Base-by-base conservation (phyloP, 2,113 vertebrate species). In the Leucosticte australis region DNA sequence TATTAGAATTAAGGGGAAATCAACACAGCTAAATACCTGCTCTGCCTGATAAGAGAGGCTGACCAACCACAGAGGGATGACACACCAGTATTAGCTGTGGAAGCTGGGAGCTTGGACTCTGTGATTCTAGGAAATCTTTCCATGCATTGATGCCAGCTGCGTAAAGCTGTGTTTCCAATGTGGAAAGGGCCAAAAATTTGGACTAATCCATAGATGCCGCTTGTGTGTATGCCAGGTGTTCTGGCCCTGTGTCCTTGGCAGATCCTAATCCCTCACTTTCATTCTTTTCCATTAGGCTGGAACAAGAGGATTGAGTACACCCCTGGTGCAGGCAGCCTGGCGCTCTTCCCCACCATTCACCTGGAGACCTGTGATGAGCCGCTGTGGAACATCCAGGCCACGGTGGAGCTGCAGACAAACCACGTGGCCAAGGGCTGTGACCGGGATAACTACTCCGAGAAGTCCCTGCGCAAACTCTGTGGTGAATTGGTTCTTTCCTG, bases 381-480 rank as follows among this genome's bases (percentile, higher is more conserved):
- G 0, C 98, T 99, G 23, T 99, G 99, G 99, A 99, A 99, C 97
- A 99, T 99, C 96, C 99, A 99, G 98, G 99, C 99, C 94, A 99
- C 98, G 3, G 99, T 99, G 91, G 99, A 99, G 93, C 98, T 99
- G 83, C 99, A 99, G 98, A 99, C 99, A 2, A 99, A 98, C 92
- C 99, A 99, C 0, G 99, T 99, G 57, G 99, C 99, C 95, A 99
- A 99, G 97, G 99, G 99, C 94, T 99, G 99, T 9, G 99, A 99
- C 96, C 97, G 99, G 10, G 99, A 99, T 96, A 99, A 99, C 97
- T 99, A 99, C 94, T 99, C 99, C 0, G 99, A 99, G 97, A 98
- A 99, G 91, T 99, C 99, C 0, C 98, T 99, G 55, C 98, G 99
- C 82, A 98, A 99, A 27, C 98, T 99, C 63, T 99, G 99, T 8